Conservation (phyloP, 2,113 vertebrate genomes). For the Lichenostomus cassidix region DNA sequence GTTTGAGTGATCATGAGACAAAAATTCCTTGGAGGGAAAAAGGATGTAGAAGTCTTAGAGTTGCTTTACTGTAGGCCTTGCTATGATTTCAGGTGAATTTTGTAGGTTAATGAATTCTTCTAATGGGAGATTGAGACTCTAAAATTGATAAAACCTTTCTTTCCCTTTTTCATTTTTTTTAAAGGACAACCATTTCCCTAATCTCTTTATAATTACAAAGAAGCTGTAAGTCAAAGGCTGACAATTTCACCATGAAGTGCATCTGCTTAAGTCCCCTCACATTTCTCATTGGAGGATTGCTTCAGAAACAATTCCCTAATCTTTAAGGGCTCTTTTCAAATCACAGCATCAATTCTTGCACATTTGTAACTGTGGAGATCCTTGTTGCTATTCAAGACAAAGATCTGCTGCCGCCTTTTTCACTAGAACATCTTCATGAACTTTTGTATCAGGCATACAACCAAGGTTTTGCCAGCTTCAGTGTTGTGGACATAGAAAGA, state of each 20-base stretch:
- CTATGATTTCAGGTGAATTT: background rate
- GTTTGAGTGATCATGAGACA: background rate
- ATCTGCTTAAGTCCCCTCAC: background rate
- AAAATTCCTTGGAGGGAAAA: background rate
- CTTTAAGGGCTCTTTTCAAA: background rate
- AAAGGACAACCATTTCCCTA: background rate
- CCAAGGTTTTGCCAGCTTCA: background rate
- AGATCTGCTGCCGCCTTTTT: background rate
- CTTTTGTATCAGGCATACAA: background rate
- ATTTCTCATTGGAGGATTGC: background rate
- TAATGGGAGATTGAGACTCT: background rate
- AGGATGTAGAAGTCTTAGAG: background rate
- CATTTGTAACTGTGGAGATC: background rate
- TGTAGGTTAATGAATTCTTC: background rate
- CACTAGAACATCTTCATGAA: background rate
- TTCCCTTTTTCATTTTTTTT: rapidly evolving
- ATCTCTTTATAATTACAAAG: background rate
- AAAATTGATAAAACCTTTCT: background rate
- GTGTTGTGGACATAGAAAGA: background rate
- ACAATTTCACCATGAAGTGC: background rate
- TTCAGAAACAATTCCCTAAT: background rate
- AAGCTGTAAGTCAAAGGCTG: background rate
- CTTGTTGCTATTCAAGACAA: background rate
- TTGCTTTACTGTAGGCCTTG: background rate
- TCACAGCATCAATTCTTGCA: background rate